Evolutionary conservation across 2,113 vertebrate genomes (phyloP).

Genomic region (Anarhynchus alexandrinus): DNA sequence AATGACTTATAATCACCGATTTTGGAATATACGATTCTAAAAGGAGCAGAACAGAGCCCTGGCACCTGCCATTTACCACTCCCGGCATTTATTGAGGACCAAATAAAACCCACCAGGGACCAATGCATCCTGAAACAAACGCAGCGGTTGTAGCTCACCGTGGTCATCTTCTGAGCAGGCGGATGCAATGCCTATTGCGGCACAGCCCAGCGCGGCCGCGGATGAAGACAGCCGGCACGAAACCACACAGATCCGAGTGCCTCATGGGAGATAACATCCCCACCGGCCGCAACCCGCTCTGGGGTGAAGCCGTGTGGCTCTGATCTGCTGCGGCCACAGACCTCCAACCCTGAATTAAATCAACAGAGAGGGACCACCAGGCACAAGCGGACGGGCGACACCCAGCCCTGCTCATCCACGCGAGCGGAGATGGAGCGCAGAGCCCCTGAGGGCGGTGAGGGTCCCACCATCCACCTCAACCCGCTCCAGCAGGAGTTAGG

Average conservation of each 20-base stretch:
- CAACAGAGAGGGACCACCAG: background rate
- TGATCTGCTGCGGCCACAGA: background rate
- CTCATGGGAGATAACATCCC: background rate
- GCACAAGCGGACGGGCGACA: too few relatives aligned
- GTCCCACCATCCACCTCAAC: background rate
- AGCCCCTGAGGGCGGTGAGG: background rate
- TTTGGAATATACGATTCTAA: background rate
- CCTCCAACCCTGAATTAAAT: background rate
- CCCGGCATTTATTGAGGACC: background rate
- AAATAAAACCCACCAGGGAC: background rate
- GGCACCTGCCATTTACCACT: background rate
- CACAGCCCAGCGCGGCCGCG: background rate
- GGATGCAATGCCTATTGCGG: background rate
- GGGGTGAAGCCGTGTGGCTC: background rate
- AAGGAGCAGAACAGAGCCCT: background rate
- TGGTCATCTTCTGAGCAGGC: background rate
- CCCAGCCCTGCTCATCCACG: background rate
- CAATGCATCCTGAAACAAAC: background rate
- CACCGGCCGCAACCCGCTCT: background rate
- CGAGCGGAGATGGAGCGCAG: accelerated
- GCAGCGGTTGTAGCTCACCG: background rate
- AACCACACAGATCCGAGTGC: background rate
- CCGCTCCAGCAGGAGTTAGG: background rate
- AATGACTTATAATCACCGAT: constrained; percentile 18
- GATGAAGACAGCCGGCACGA: background rate